phyloP scores from a whole-genome alignment of 2,888 invertebrate genomes.

The Amiota minor region DNA sequence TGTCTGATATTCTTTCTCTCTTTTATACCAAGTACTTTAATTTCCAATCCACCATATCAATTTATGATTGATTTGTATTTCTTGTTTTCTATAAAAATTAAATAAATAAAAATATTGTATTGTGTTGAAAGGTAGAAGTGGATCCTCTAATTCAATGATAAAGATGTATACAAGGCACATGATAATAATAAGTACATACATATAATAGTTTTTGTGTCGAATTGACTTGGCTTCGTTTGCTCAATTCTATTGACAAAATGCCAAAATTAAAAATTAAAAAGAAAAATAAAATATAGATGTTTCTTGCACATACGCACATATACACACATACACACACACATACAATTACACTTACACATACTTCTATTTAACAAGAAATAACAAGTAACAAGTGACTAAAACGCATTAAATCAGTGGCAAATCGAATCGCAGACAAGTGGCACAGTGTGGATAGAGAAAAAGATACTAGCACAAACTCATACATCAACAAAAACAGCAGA shows the following conservation, averaged over 20 bases:
- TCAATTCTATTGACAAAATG: slow-evolving; percentile 19
- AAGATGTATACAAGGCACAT: no score
- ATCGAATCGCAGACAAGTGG: slow-evolving; percentile 12
- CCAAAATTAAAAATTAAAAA: slow-evolving; percentile 7
- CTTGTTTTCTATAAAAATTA: no score
- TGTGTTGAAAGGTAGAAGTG: no score
- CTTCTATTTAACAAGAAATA: background rate
- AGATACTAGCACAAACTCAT: background rate
- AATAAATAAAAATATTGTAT: no score
- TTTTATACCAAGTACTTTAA: no score
- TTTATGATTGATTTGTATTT: no score
- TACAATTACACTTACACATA: slow-evolving; percentile 18
- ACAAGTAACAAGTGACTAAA: background rate
- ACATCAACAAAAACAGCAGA: background rate
- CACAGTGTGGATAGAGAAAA: background rate
- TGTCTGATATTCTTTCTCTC: no score
- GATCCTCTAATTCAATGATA: no score
- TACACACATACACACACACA: slow-evolving; percentile 32
- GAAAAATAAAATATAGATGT: background rate
- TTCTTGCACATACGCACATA: slow-evolving; percentile 42
- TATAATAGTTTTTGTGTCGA: background rate
- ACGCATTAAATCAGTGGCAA: background rate
- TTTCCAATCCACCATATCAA: no score
- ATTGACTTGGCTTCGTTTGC: background rate
- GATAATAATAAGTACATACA: no score